Evolutionary conservation across 2,113 vertebrate species (phyloP).

Genomic region (Plestiodon gilberti): DNA sequence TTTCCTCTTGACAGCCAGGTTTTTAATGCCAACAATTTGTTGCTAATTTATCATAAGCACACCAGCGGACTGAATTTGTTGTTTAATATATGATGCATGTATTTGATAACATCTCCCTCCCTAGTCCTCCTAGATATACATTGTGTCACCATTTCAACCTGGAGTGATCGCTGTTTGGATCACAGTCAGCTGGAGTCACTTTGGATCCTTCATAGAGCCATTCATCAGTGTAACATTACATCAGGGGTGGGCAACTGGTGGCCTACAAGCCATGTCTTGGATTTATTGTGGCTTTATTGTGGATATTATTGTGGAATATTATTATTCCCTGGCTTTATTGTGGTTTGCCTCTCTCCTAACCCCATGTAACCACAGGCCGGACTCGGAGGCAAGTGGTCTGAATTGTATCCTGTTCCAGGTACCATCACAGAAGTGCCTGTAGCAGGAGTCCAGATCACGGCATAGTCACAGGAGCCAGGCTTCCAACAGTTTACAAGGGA

Average conservation of each 20-base stretch:
- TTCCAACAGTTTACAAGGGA: too few species aligned
- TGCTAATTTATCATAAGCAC: slow-evolving; percentile 36
- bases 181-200: background rate
- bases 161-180: background rate
- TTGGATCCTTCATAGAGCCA: background rate
- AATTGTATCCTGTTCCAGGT: too few species aligned
- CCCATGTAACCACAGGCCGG: too few species aligned
- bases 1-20: slow-evolving; percentile 33
- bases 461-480: too few species aligned
- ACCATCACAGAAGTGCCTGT: too few species aligned
- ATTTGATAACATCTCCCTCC: background rate
- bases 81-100: slow-evolving; percentile 31
- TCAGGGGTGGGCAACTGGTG: background rate
- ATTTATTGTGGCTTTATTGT: background rate
- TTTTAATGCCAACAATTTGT: slow-evolving; percentile 40
- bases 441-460: too few species aligned
- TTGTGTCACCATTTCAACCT: background rate
- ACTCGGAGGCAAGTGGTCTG: too few species aligned
- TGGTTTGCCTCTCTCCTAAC: too few species aligned
- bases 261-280: background rate
- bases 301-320: too few species aligned
- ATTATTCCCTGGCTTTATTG: too few species aligned
- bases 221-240: background rate
- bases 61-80: background rate
- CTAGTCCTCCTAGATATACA: background rate